A percentile compares a stretch with the other conserved stretches of the same genome.
phyloP scores from a whole-genome alignment of 2,888 invertebrate species.

The Chouioia cunea region DNA sequence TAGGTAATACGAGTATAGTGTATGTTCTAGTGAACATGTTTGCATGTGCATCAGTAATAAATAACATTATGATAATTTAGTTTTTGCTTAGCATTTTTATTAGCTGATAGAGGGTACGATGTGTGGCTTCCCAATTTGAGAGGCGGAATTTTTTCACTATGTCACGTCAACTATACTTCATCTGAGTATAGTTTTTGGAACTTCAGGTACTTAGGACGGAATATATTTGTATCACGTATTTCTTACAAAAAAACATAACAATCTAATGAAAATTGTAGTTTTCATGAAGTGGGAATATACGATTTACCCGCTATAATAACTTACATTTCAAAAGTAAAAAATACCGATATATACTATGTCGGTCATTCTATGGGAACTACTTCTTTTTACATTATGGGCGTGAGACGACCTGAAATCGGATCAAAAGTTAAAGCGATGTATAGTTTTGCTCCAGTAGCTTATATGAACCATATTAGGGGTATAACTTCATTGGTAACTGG shows the following conservation, averaged over 20 bases:
- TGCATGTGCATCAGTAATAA: neutral
- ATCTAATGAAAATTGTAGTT: slow-evolving; percentile 79
- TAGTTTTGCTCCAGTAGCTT: slow-evolving; percentile 78
- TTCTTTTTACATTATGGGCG: slow-evolving; percentile 78
- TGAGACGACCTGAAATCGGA: slow-evolving; percentile 75
- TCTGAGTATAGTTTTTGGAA: slow-evolving; percentile 4
- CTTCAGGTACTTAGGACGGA: slow-evolving; percentile 2
- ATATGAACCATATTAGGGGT: slow-evolving; percentile 63
- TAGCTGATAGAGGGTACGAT: slow-evolving; percentile 4
- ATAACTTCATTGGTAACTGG: too few relatives aligned
- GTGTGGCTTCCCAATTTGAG: slow-evolving; percentile 1
- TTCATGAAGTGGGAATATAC: slow-evolving; percentile 88
- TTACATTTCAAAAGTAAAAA: slow-evolving; percentile 68
- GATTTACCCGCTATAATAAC: slow-evolving; percentile 82
- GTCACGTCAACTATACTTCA: neutral
- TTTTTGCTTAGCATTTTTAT: slow-evolving; percentile 1
- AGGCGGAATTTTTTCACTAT: neutral
- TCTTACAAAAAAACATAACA: neutral
- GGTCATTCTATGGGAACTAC: slow-evolving; percentile 75
- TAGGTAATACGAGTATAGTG: slow-evolving; percentile 66
- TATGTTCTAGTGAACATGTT: too few relatives aligned
- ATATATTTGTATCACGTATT: neutral
- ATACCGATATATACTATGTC: slow-evolving; percentile 55
- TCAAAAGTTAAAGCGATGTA: slow-evolving; percentile 78
- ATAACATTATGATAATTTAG: too few relatives aligned